Base-by-base conservation (phyloP, 2,113 vertebrate genomes). In the Podocnemis expansa region DNA sequence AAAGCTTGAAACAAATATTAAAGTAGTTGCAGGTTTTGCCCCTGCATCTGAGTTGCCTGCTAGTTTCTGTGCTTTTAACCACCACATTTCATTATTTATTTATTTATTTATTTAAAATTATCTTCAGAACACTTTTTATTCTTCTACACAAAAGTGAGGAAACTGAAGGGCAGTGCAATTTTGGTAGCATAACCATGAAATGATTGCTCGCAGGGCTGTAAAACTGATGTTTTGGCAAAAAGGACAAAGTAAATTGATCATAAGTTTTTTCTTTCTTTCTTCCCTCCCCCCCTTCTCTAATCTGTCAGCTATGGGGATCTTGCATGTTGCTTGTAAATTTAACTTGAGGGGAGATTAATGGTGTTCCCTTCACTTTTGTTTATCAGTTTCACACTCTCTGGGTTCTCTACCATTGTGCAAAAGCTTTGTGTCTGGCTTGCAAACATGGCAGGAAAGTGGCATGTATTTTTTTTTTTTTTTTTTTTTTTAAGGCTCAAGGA, bases 151-250 rank as follows among this genome's bases (percentile, higher is more conserved):
- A 67, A 67, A 67, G 21, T n/a, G 70, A 12, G 10, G 21, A 43
- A 41, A 75, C 41, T 43, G 38, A 89, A n/a, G 49, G 91, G 89
- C 73, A 95, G 38, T 70, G 79, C 82, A 82, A 87, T 89, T 95
- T 82, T 86, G 94, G 89, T 95, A 91, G 89, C 89, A 84, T 94
- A 89, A 43, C 31, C 73, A 84, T 95, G 85, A 81, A 94, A 58
- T 8, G 85, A 84, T 86, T 94, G 88, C 89, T 75, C 0, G 27
- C 76, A 49, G 79, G 5, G 10, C 45, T 94, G 93, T 96, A 95
- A 96, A 88, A 97, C 22, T 43, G 24, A 95, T 87, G 85, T 96
- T 96, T 91, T 97, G 96, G 96, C 94, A 96, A 92, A 95, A 51
- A 43, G 52, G 2, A 89, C 79, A 38, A 95, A 92, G 96, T 96